Evolutionary conservation across 92 coral and sea anemone genomes (phyloP).

Genomic region (Actinernus sp.): DNA sequence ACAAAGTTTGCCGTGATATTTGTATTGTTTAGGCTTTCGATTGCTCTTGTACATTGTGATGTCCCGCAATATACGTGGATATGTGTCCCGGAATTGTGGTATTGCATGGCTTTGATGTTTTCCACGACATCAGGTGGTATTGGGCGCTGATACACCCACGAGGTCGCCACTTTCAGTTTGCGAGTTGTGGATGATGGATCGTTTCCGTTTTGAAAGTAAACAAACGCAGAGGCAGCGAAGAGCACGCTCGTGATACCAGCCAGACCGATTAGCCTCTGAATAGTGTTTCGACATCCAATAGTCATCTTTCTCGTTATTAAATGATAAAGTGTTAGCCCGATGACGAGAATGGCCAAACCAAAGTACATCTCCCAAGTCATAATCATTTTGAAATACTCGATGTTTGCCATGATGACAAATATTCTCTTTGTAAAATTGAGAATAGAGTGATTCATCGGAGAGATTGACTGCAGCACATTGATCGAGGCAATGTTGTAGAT

Average conservation of each 20-base stretch:
- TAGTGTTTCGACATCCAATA: too few species aligned
- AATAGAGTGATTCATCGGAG: constrained; percentile 24
- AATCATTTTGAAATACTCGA: constrained; percentile 2
- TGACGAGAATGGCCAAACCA: too few species aligned
- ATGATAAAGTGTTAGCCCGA: too few species aligned
- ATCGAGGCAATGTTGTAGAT: constrained; percentile 17
- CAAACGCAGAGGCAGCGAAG: too few species aligned
- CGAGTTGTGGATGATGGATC: too few species aligned
- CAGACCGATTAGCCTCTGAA: too few species aligned
- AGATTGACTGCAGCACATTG: constrained; percentile 2
- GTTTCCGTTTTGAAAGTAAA: too few species aligned
- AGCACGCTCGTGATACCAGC: too few species aligned
- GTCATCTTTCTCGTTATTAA: too few species aligned
- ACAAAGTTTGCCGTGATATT: constrained; percentile 12
- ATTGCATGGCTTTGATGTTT: background rate
- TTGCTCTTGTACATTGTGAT: constrained; percentile 7
- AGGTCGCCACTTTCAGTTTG: background rate
- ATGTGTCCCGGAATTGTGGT: background rate
- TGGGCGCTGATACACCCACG: constrained; percentile 38
- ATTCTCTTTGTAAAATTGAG: constrained; percentile 17
- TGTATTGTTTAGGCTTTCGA: background rate
- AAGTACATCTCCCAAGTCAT: too few species aligned
- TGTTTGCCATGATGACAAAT: constrained; percentile 21
- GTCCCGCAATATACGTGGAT: constrained; percentile 31
- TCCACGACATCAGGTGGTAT: constrained; percentile 6